Evolutionary conservation across 2,797 vertebrate species (phyloP).

Genomic region (Anniella stebbinsi): DNA sequence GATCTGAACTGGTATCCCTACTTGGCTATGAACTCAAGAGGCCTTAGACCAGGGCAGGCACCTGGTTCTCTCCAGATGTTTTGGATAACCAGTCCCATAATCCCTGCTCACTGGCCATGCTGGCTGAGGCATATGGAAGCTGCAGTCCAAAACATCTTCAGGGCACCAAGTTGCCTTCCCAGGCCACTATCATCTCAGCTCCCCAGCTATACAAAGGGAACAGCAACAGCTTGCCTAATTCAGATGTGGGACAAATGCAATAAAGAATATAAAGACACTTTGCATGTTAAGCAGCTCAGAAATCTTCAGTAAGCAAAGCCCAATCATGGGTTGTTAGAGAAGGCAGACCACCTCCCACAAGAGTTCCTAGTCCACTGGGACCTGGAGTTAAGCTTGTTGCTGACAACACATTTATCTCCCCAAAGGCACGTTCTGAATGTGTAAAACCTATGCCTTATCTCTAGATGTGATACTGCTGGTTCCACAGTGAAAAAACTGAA

Average conservation of each 20-base stretch:
- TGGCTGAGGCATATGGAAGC: too few relatives aligned
- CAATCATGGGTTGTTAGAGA: not conserved
- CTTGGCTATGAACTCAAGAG: not conserved
- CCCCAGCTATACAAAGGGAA: not conserved
- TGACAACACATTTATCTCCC: not conserved
- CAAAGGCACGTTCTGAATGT: not conserved
- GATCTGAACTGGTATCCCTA: not conserved
- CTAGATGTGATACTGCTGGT: not conserved
- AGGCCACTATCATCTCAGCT: too few relatives aligned
- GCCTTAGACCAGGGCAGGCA: too few relatives aligned
- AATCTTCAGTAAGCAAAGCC: not conserved
- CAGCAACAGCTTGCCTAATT: not conserved
- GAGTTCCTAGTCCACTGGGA: not conserved
- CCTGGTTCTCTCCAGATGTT: too few relatives aligned
- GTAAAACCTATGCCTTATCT: not conserved
- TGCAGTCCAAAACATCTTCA: too few relatives aligned
- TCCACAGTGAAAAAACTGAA: not conserved
- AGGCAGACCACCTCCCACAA: not conserved
- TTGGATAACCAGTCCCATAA: too few relatives aligned
- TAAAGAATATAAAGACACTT: not conserved
- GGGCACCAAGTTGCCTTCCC: too few relatives aligned
- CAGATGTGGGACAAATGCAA: not conserved
- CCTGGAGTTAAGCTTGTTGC: not conserved
- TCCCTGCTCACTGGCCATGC: too few relatives aligned
- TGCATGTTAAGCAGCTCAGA: not conserved